phyloP scores from a whole-genome alignment of 1,140 invertebrate species.

The Sesamia nonagrioides region DNA sequence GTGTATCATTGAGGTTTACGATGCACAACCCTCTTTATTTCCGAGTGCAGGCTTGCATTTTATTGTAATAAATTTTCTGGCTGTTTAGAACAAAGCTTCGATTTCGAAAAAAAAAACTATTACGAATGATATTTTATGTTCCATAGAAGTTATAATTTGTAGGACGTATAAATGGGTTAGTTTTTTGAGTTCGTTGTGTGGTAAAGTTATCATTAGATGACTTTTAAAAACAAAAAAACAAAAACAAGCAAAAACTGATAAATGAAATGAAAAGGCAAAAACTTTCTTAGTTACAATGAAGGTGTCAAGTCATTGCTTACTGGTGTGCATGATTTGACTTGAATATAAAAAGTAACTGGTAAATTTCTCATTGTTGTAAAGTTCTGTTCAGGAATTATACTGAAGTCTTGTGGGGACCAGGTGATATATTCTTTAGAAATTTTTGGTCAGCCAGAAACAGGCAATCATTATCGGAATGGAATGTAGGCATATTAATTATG shows the following conservation, averaged over 20 bases:
- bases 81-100: conserved; percentile 45
- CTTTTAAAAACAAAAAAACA: too few species aligned
- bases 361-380: too few species aligned
- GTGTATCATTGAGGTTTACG: conserved; percentile 81
- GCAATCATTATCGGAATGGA: too few species aligned
- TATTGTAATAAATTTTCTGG: conserved; percentile 50
- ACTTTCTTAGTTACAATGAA: neutral
- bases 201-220: neutral
- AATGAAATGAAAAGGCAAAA: neutral
- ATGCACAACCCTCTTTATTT: conserved; percentile 78
- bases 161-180: conserved; percentile 5
- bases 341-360: too few species aligned
- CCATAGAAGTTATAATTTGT: conserved; percentile 25
- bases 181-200: neutral
- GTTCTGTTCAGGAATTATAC: too few species aligned
- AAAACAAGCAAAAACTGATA: neutral
- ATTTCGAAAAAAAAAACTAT: conserved; percentile 46
- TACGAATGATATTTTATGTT: conserved; percentile 40
- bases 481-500: too few species aligned
- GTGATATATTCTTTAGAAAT: too few species aligned
- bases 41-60: conserved; percentile 56
- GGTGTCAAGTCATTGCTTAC: neutral
- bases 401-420: too few species aligned
- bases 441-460: too few species aligned
- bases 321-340: neutral